phyloP scores from a whole-genome alignment of 2,113 vertebrate genomes.

The Odontophorus gujanensis region DNA sequence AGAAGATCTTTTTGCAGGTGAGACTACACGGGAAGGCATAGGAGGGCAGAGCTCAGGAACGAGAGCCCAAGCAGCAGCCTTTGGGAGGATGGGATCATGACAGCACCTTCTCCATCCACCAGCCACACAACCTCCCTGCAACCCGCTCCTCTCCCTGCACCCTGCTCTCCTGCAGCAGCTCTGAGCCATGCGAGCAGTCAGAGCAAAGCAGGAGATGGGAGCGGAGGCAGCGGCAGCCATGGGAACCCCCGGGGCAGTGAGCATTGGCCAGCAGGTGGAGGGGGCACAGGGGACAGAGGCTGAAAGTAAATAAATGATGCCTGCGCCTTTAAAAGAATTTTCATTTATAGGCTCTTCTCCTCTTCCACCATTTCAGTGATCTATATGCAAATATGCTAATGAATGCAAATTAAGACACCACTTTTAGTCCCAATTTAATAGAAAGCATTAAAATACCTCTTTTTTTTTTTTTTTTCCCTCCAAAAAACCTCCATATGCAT shows the following conservation, averaged over 20 bases:
- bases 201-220: background rate
- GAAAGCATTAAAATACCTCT: slow-evolving; percentile 90
- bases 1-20: background rate
- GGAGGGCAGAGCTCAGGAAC: background rate
- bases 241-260: background rate
- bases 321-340: slow-evolving; percentile 87
- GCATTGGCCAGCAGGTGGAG: accelerated
- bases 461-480: slow-evolving; percentile 69
- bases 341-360: slow-evolving; percentile 87
- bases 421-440: slow-evolving; percentile 92
- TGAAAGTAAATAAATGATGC: slow-evolving; percentile 55
- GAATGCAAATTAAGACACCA: slow-evolving; percentile 90
- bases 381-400: slow-evolving; percentile 92
- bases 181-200: background rate
- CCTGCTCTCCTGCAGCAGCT: background rate
- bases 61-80: background rate
- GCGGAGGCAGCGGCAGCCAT: background rate
- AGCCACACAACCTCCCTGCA: background rate
- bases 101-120: background rate
- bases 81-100: background rate
- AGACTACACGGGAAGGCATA: background rate
- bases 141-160: background rate
- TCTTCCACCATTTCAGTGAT: slow-evolving; percentile 88
- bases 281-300: background rate
- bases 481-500: slow-evolving; percentile 85